Conservation (phyloP, 2,797 vertebrate genomes). For the Aldrovandia affinis region DNA sequence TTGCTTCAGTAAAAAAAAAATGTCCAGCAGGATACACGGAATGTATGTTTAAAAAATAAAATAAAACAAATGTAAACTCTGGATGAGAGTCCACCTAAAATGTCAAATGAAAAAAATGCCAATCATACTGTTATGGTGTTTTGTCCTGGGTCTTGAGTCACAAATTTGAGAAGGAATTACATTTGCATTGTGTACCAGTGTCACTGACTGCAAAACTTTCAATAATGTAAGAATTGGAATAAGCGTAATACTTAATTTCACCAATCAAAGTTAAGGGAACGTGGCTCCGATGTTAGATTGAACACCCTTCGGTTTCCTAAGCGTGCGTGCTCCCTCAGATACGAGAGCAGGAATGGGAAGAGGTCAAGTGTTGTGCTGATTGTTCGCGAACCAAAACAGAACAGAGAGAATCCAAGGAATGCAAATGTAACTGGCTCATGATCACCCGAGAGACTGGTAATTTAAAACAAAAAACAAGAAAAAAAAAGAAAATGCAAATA, state of each 20-base stretch:
- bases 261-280: background rate
- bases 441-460: slow-evolving; percentile 73
- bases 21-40: no score
- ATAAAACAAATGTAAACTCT: no score
- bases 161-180: background rate
- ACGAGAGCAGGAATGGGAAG: background rate
- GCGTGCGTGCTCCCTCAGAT: slow-evolving; percentile 18
- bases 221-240: background rate
- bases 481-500: slow-evolving; percentile 94
- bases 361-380: slow-evolving; percentile 32
- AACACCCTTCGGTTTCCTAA: background rate
- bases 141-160: background rate
- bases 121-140: background rate
- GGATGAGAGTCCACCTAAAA: no score
- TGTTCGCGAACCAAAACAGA: slow-evolving; percentile 22
- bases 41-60: no score
- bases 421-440: slow-evolving; percentile 38
- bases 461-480: no score
- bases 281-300: background rate
- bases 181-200: background rate
- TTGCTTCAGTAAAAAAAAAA: no score
- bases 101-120: no score
- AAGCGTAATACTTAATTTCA: background rate
- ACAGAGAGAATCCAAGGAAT: slow-evolving; percentile 32
- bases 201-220: background rate